Base-by-base conservation (phyloP, 2,888 invertebrate species). In the Polydrusus pterygomalis region DNA sequence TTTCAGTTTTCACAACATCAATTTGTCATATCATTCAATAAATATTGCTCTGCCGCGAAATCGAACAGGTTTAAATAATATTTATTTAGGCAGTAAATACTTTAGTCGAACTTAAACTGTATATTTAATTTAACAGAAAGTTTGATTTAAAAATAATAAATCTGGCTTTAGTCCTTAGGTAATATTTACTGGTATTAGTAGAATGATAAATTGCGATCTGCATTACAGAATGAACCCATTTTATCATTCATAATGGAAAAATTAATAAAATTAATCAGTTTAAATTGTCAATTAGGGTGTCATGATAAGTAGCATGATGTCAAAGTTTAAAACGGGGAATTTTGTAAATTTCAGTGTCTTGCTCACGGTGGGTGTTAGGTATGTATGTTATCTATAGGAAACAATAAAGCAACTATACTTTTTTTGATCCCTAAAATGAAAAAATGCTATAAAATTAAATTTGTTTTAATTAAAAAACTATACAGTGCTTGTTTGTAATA, bases 71-170 rank as follows among this genome's bases (percentile, higher is more conserved):
- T 15, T 17, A 17, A 47, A 47, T 34, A 47, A 47, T 47, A n/a
- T 47, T 51, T 51, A 51, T 51, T 51, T 51, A 51, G 18, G 9
- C 11, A 51, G 18, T 20, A 10, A 51, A 51, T 51, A 51, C 20
- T 25, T n/a, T 30, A 25, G 30, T 30, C 17, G 17, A 54, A 20
- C 20, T 30, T 20, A 54, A 54, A n/a, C 3, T 54, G 51, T 54
- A 54, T 54, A 30, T 54, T 54, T 54, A 54, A 30, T 54, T 54
- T n/a, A 54, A n/a, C 20, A 8, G 1, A n/a, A 25, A 54, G 25
- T 54, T 54, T 54, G 25, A 13, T 25, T n/a, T 54, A 54, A 54
- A 54, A 54, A 54, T 54, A 54, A 54, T 54, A 25, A 54, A 54
- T 30, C 30, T 20, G n/a, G 25, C 30, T 30, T n/a, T 54, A 10